Conservation (phyloP, 37 sponge, comb jelly and placozoan species). For the Eunapius fragilis region DNA sequence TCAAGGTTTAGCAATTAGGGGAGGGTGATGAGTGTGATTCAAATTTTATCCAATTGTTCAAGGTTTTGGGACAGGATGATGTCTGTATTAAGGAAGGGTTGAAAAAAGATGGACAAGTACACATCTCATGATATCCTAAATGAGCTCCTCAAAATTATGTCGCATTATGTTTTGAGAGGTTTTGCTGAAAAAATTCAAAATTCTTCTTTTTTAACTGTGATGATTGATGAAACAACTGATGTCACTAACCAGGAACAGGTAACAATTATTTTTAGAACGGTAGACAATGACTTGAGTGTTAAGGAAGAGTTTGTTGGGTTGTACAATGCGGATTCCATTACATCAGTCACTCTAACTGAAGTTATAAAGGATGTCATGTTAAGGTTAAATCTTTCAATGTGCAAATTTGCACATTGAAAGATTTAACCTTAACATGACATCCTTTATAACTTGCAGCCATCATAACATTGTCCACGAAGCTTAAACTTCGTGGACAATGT, state of each 20-base stretch:
- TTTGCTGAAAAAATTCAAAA: slow-evolving; percentile 2
- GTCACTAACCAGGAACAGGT: slow-evolving; percentile 39
- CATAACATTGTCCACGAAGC: too few relatives aligned
- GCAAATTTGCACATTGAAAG: too few relatives aligned
- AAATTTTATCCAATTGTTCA: too few relatives aligned
- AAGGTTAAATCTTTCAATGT: slow-evolving; percentile 36
- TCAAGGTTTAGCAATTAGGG: slow-evolving; percentile 37
- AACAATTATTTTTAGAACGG: slow-evolving; percentile 40
- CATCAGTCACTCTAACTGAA: slow-evolving; percentile 11
- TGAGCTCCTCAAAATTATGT: slow-evolving; percentile 34
- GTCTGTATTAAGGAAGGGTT: too few relatives aligned
- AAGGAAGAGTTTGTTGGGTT: slow-evolving; percentile 54
- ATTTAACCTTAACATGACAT: slow-evolving; percentile 47
- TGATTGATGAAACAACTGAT: slow-evolving; percentile 53
- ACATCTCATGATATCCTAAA: slow-evolving; percentile 37
- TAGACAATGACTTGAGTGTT: slow-evolving; percentile 37
- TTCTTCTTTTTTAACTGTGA: not conserved
- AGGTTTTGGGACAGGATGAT: too few relatives aligned
- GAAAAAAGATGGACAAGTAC: slow-evolving; percentile 20
- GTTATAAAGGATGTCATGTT: slow-evolving; percentile 46
- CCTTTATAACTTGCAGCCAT: slow-evolving; percentile 37
- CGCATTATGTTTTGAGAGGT: slow-evolving; percentile 15
- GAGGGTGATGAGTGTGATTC: too few relatives aligned
- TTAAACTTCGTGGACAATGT: slow-evolving; percentile 57
- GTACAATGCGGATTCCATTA: slow-evolving; percentile 12